Evolutionary conservation across 1,140 invertebrate species (phyloP).

Genomic region (Achatina immaculata): DNA sequence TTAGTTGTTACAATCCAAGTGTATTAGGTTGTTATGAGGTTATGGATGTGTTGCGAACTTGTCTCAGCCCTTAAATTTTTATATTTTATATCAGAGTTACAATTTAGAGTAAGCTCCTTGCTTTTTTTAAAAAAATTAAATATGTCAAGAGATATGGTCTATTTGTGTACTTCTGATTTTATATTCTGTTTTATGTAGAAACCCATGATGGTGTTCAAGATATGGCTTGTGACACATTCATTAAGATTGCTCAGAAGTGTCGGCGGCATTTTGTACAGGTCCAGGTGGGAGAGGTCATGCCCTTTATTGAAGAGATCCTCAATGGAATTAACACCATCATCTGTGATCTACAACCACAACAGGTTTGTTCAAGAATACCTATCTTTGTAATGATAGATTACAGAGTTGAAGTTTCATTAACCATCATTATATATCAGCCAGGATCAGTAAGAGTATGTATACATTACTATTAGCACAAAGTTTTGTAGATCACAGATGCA

Average conservation of each 20-base stretch:
- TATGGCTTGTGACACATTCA: conserved; percentile 99
- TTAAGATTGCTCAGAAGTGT: conserved; percentile 99
- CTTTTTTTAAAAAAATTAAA: neutral
- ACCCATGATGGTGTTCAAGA: conserved; percentile 98
- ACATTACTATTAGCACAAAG: no score
- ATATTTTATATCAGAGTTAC: no score
- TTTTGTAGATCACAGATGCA: no score
- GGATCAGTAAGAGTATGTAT: no score
- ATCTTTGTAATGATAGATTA: no score
- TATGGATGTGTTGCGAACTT: no score
- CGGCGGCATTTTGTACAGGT: conserved; percentile 95
- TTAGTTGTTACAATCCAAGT: no score
- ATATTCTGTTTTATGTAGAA: conserved; percentile 75
- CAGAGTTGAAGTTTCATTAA: no score
- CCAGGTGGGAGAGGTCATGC: conserved; percentile 95
- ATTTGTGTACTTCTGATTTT: neutral
- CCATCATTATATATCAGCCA: no score
- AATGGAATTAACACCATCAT: conserved; percentile 96
- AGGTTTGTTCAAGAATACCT: conserved; percentile 76
- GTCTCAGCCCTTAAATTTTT: no score
- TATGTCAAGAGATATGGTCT: conserved; percentile 28
- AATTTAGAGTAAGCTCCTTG: no score
- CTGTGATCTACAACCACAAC: conserved; percentile 97
- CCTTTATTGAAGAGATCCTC: conserved; percentile 99
- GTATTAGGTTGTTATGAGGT: no score